Conservation (phyloP, 2,888 invertebrate species). For the Alloplasta piceator region DNA sequence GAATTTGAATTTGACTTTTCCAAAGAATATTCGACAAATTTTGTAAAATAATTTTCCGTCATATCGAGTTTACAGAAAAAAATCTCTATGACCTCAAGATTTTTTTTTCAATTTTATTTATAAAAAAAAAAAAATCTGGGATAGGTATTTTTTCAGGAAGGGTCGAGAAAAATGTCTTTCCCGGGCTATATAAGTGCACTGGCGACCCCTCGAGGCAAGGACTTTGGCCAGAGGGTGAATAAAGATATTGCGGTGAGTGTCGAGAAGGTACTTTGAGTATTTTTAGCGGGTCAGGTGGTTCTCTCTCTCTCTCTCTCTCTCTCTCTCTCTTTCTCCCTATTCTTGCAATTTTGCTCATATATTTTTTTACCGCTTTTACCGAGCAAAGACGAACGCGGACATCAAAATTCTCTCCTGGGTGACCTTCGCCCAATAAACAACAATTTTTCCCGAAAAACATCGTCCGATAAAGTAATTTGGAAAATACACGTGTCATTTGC, state of each 20-base stretch:
- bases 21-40: too few relatives aligned
- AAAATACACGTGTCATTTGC: not conserved
- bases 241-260: constrained; percentile 47
- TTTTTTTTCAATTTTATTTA: too few relatives aligned
- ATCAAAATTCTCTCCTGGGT: not conserved
- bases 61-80: too few relatives aligned
- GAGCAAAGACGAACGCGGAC: not conserved
- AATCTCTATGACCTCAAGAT: too few relatives aligned
- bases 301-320: constrained; percentile 26
- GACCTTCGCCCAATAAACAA: not conserved
- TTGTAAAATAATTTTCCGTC: too few relatives aligned
- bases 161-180: constrained; percentile 38
- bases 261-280: constrained; percentile 69
- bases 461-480: not conserved
- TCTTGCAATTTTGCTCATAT: not conserved
- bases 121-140: not conserved
- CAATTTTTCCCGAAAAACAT: not conserved
- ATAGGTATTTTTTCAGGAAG: not conserved
- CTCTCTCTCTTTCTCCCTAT: too few relatives aligned
- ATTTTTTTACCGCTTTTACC: constrained; percentile 61
- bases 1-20: too few relatives aligned
- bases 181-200: constrained; percentile 24
- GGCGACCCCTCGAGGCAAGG: constrained; percentile 61
- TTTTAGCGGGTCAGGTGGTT: constrained; percentile 76
- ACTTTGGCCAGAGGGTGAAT: constrained; percentile 32